These are phyloP conservation scores for Baronia brevicornis DNA, from an alignment of 2,888 invertebrate species.

Conservation along the genomic window DNA sequence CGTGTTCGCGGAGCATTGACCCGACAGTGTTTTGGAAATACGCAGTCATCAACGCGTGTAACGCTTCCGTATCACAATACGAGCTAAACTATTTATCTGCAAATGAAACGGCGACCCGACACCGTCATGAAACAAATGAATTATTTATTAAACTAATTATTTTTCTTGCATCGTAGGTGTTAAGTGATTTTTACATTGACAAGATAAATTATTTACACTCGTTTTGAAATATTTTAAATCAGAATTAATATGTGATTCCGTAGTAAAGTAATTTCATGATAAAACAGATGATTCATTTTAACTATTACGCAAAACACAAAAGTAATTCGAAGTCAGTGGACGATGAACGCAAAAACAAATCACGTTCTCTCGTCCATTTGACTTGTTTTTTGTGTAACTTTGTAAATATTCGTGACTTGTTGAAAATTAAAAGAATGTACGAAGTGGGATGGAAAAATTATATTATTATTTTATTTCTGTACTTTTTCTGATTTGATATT, in stretches of 20 bases:
- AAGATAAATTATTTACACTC: constrained; percentile 26
- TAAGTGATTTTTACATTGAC: constrained; percentile 32
- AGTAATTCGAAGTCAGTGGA: constrained; percentile 9
- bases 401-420: constrained; percentile 13
- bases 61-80: constrained; percentile 11
- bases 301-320: constrained; percentile 5
- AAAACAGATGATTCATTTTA: constrained; percentile 18
- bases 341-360: constrained; percentile 10
- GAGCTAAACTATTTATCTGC: constrained; percentile 36
- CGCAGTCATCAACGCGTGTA: constrained; percentile 31
- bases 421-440: constrained; percentile 8
- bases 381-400: constrained; percentile 4
- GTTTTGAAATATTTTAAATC: constrained; percentile 6
- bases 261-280: constrained; percentile 17
- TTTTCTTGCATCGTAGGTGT: constrained; percentile 32
- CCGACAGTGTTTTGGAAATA: constrained; percentile 65
- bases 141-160: constrained; percentile 38
- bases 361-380: constrained; percentile 6
- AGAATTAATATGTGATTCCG: constrained; percentile 10
- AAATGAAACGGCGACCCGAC: constrained; percentile 26
- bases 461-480: constrained; percentile 2
- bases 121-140: constrained; percentile 12
- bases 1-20: constrained; percentile 64
- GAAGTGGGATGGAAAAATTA: not conserved
- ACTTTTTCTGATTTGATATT: constrained; percentile 1